Evolutionary conservation across 2,888 invertebrate species (phyloP).

Genomic region (Nemapogon koenigi): DNA sequence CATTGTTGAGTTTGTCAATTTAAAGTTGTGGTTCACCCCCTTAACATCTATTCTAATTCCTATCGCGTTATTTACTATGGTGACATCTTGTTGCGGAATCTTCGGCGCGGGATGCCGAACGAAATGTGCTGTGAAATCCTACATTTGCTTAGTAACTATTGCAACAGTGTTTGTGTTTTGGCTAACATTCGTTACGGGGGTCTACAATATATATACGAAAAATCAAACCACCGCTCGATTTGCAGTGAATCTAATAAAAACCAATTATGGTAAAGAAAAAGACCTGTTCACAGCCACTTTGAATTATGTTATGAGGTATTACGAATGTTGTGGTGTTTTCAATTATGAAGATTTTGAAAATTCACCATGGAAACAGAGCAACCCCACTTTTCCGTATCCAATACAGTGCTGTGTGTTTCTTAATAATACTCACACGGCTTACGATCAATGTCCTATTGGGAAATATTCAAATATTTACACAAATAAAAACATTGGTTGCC

Average conservation of each 20-base stretch:
- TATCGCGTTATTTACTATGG: slow-evolving; percentile 29
- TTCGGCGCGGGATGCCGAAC: slow-evolving; percentile 44
- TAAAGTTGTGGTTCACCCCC: slow-evolving; percentile 40
- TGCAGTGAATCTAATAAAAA: slow-evolving; percentile 26
- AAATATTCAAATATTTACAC: slow-evolving; percentile 21
- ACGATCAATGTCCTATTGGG: slow-evolving; percentile 28
- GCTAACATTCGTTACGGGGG: slow-evolving; percentile 38
- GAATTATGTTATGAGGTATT: slow-evolving; percentile 41
- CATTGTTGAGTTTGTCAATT: slow-evolving; percentile 38
- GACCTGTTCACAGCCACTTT: slow-evolving; percentile 39
- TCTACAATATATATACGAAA: slow-evolving; percentile 41
- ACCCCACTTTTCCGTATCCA: slow-evolving; percentile 31
- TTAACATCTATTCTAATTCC: slow-evolving; percentile 37
- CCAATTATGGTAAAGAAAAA: slow-evolving; percentile 37
- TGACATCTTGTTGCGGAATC: slow-evolving; percentile 49
- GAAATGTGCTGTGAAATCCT: slow-evolving; percentile 45
- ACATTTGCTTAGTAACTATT: slow-evolving; percentile 37
- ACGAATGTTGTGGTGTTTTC: slow-evolving; percentile 44
- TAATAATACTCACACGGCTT: slow-evolving; percentile 28
- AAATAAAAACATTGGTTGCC: slow-evolving; percentile 33
- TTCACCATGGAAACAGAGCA: slow-evolving; percentile 33
- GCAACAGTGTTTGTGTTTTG: slow-evolving; percentile 32
- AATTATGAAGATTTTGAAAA: slow-evolving; percentile 34
- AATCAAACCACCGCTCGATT: slow-evolving; percentile 29
- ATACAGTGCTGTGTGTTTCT: slow-evolving; percentile 38